Evolutionary conservation across 1,140 invertebrate species (phyloP), one percentile per base, ranked within the genome.

Genomic region (Ceratitis capitata): DNA sequence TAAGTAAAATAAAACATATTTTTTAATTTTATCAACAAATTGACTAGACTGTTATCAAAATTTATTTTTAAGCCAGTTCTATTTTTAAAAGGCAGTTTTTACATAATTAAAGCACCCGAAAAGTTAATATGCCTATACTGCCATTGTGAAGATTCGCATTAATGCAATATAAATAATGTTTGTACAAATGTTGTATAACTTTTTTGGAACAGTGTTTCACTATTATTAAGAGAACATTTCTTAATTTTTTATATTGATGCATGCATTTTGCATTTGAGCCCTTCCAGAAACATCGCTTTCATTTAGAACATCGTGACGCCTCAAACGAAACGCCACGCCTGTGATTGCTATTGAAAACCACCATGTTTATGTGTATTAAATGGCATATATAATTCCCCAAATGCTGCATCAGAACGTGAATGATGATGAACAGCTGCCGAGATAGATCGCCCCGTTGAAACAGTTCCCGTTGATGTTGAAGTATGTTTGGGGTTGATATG

Each of bases 341-440:
- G 47, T 56, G 35, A 53, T 83, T 23, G 47, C 83, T 64, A 85
- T 85, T 85, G 82, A 7, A 47, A 74, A 7, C 32, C 45, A 82
- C 82, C 51, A 39, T 82, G 74, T 82, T 85, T 85, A 10, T 49
- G 26, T 3, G 85, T 47, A 82, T 74, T 82, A 29, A 32, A 56
- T 35, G 85, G 74, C 64, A 85, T 26, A 82, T 85, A 82, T 26
- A 58, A 39, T n/a, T 45, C 49, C 23, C 83, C n/a, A 5, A 45
- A 45, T 12, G 88, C 23, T 19, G 12, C 39, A 9, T 45, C 69
- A 10, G n/a, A 19, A 0, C 90, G 89, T 39, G 89, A 86, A 35
- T 88, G 88, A 14, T 89, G 89, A 85, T 91, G 89, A 19, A 91
- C 88, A 19, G 89, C 89, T 6, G 89, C 89, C 32, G 89, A 90